Conservation (phyloP, 2,888 invertebrate genomes). For the Patella ulyssiponensis region DNA sequence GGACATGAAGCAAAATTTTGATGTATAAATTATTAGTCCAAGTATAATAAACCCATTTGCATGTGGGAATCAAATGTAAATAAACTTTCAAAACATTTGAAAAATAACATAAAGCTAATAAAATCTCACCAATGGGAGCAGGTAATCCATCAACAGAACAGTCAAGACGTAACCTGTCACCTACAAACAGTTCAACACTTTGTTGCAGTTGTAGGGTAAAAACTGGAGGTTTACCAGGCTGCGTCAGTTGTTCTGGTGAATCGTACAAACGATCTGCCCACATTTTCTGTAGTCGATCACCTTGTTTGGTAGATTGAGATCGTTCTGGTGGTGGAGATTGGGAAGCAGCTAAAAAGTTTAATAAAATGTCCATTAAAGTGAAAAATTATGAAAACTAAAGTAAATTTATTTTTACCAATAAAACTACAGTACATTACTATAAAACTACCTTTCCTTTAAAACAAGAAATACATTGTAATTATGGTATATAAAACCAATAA, state of each 20-base stretch:
- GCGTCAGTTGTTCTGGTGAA: constrained; percentile 29
- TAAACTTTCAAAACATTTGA: too few relatives aligned
- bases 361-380: too few relatives aligned
- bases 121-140: constrained; percentile 60
- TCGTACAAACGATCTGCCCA: constrained; percentile 30
- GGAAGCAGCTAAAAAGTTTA: constrained; percentile 24
- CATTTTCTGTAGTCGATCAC: constrained; percentile 30
- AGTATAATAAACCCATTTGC: too few relatives aligned
- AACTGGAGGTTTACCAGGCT: constrained; percentile 52
- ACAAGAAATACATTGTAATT: not conserved
- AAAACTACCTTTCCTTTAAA: constrained; percentile 16
- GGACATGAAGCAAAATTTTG: too few relatives aligned
- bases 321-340: constrained; percentile 43
- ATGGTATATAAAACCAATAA: too few relatives aligned
- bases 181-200: constrained; percentile 61
- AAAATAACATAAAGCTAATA: too few relatives aligned
- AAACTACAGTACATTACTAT: not conserved
- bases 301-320: constrained; percentile 37
- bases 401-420: not conserved
- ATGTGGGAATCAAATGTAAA: too few relatives aligned
- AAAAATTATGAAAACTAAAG: not conserved
- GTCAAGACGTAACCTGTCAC: constrained; percentile 65
- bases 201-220: constrained; percentile 64
- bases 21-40: too few relatives aligned
- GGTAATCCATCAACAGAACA: constrained; percentile 67